phyloP scores from a whole-genome alignment of 2,113 vertebrate species.

The Nothocercus julius region DNA sequence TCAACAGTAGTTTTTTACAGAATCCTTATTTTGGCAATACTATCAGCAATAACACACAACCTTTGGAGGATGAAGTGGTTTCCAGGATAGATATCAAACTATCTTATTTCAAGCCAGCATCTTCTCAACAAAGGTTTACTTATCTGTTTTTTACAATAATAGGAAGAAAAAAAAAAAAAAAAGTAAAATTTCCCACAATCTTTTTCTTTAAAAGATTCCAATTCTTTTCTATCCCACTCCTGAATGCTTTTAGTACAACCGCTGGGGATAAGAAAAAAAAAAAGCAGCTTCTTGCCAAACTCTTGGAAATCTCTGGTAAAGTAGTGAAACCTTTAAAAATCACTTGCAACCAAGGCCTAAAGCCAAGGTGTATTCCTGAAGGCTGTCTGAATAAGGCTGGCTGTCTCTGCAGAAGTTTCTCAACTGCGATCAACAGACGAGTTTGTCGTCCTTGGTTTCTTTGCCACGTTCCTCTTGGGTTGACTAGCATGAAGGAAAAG shows the following conservation, averaged over 20 bases:
- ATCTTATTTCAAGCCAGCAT: not conserved
- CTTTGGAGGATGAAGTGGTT: not conserved
- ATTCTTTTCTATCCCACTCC: not conserved
- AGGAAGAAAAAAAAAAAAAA: accelerated
- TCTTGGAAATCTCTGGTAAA: not conserved
- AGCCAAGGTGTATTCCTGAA: not conserved
- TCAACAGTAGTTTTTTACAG: not conserved
- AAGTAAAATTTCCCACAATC: no score
- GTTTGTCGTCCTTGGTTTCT: not conserved
- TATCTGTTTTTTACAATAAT: not conserved
- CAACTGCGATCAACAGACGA: not conserved
- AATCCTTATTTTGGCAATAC: not conserved
- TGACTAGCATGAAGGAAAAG: not conserved
- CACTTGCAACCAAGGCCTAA: not conserved
- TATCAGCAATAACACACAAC: not conserved
- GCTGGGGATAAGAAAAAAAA: not conserved
- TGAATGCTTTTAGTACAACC: not conserved
- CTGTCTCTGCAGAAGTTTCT: not conserved
- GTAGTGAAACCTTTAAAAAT: not conserved
- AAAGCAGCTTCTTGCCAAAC: not conserved
- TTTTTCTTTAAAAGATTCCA: not conserved
- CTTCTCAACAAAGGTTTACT: not conserved
- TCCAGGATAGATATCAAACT: not conserved
- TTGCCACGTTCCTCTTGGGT: not conserved
- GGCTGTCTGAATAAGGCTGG: not conserved